These are phyloP conservation scores for Natrix natrix DNA, from an alignment of 2,797 vertebrate species.

Conservation along the genomic window DNA sequence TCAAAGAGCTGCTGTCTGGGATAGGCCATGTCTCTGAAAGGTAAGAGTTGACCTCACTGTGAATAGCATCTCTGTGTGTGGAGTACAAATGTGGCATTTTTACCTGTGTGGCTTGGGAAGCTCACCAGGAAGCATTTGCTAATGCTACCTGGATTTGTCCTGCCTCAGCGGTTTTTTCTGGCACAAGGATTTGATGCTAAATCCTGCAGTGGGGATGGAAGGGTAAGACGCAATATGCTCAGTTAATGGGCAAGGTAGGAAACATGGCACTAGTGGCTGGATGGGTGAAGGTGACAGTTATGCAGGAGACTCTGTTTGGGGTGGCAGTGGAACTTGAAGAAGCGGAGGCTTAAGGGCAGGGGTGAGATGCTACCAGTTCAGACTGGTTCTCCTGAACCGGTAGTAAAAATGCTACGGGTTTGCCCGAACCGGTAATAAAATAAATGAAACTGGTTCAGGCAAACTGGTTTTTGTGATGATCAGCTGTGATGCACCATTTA, in stretches of 20 bases:
- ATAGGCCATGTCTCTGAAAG: conserved; percentile 87
- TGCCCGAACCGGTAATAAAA: too few relatives aligned
- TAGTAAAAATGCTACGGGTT: too few relatives aligned
- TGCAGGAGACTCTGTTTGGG: background rate
- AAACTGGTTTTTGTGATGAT: too few relatives aligned
- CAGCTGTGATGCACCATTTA: too few relatives aligned
- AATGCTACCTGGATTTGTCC: background rate
- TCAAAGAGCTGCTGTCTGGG: conserved; percentile 83
- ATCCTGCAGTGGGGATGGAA: background rate
- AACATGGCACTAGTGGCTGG: background rate
- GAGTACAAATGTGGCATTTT: background rate
- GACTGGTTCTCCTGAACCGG: too few relatives aligned
- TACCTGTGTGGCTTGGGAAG: accelerated
- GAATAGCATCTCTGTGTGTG: background rate
- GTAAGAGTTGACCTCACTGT: conserved; percentile 60
- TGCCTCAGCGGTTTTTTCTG: accelerated
- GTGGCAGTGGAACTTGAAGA: background rate
- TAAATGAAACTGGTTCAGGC: too few relatives aligned
- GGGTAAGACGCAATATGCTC: background rate
- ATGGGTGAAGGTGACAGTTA: background rate
- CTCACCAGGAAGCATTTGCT: background rate
- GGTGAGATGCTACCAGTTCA: too few relatives aligned
- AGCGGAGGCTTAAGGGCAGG: background rate
- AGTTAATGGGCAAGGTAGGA: background rate
- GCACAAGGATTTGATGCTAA: background rate